Percentiles rank a stretch among this genome's conserved stretches.
Evolutionary conservation across 2,113 vertebrate genomes (phyloP).

Genomic region (Isurus oxyrinchus): DNA sequence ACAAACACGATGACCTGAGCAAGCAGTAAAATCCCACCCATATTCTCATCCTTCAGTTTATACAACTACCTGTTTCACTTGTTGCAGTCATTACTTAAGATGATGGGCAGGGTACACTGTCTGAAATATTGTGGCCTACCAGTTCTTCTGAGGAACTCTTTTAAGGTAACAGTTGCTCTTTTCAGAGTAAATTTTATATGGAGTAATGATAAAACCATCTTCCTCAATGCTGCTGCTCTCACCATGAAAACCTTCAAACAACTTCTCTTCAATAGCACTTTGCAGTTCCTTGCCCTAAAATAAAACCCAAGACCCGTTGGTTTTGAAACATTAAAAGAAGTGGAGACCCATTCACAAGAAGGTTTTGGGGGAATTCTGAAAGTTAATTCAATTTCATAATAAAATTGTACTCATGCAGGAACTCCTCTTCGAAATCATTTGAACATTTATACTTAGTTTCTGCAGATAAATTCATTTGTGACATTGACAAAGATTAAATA

Average conservation of each 20-base stretch:
- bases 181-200: background rate
- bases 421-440: background rate
- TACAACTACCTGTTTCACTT: no score
- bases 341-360: background rate
- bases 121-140: no score
- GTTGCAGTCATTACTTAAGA: no score
- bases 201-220: background rate
- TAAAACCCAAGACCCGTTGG: background rate
- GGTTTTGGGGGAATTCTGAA: background rate
- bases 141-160: no score
- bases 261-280: background rate
- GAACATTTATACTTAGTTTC: background rate
- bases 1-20: no score
- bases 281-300: background rate
- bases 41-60: no score
- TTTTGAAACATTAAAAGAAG: background rate
- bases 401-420: background rate
- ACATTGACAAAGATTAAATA: background rate
- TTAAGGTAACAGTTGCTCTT: background rate
- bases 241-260: background rate
- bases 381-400: background rate
- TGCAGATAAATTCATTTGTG: background rate
- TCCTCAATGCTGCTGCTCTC: background rate
- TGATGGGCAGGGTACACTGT: no score
- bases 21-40: no score